Percentiles rank a stretch among this genome's conserved stretches.
Conservation (phyloP, 2,113 vertebrate species). For the Cyprinodon tularosa region DNA sequence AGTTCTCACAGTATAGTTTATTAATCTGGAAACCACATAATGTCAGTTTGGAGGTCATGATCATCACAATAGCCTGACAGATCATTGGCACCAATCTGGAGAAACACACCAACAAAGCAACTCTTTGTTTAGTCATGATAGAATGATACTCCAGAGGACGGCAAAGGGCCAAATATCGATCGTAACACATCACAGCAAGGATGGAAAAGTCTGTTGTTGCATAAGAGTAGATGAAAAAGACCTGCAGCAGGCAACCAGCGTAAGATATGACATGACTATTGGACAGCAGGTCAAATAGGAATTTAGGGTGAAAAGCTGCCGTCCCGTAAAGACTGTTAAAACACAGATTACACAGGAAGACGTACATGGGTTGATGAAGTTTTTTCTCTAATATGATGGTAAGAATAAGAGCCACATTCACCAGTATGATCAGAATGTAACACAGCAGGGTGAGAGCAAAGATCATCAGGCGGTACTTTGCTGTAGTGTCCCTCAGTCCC, state of each 20-base stretch:
- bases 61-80: background rate
- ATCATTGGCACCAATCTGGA: conserved; percentile 7
- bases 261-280: conserved; percentile 45
- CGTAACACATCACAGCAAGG: conserved; percentile 47
- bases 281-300: conserved; percentile 50
- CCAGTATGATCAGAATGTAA: conserved; percentile 15
- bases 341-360: conserved; percentile 48
- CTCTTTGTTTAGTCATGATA: conserved; percentile 47
- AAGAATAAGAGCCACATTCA: conserved; percentile 45
- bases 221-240: conserved; percentile 51
- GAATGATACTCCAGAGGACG: conserved; percentile 49
- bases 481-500: conserved; percentile 11
- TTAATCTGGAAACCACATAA: conserved; percentile 24
- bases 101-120: conserved; percentile 2
- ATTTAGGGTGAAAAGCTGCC: conserved; percentile 56
- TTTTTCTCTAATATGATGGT: conserved; percentile 37
- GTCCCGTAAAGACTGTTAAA: conserved; percentile 59
- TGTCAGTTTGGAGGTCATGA: background rate
- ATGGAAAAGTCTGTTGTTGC: conserved; percentile 38
- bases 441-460: conserved; percentile 30
- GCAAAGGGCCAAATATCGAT: conserved; percentile 62
- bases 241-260: conserved; percentile 54
- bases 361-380: conserved; percentile 45
- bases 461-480: conserved; percentile 22
- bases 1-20: conserved; percentile 20